Evolutionary conservation across 2,888 invertebrate genomes (phyloP), one percentile per base, ranked within the genome.

Genomic region (Agonum fuliginosum): DNA sequence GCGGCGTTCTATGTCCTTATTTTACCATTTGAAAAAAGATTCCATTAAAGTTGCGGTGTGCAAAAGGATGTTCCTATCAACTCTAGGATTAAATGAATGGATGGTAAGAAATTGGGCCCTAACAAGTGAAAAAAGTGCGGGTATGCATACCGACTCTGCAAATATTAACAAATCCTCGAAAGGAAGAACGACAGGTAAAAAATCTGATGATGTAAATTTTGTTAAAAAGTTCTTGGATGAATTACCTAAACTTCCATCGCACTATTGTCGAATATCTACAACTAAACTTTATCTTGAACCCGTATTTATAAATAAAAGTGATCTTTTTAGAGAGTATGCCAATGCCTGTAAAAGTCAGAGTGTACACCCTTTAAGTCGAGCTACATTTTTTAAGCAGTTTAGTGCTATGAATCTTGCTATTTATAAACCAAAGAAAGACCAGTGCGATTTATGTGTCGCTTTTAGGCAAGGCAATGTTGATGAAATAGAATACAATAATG

Each of bases 241-340:
- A 34, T 71, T 82, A 65, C 79, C 79, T 22, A 81, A 82, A 79
- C 75, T 81, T 67, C 80, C 80, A 17, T 81, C 81, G 1, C 82
- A 82, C 71, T 82, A 82, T 75, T 81, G 81, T 70, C 76, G 79
- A 77, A 78, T 78, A 30, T 71, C 75, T 2, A 41, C 37, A 3
- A 41, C 2, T 12, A 81, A 81, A 80, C 67, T 80, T 22, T 81
- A 81, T 79, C 74, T 81, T 70, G 81, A 81, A 77, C 80, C 78
- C 8, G 30, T 22, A 71, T 79, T 41, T 10, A 41, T 2, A n/a
- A n/a, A 8, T 6, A 30, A 8, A 17, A 41, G 20, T n/a, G 22
- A 71, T 76, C 80, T 54, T 6, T 80, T 41, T 62, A 77, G 72
- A n/a, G 46, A 79, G 27, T 80, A 80, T 78, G 62, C 41, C 41